A percentile compares a stretch with the other conserved stretches of the same genome.
phyloP scores from a whole-genome alignment of 1,140 invertebrate genomes.

The Pissodes strobi region DNA sequence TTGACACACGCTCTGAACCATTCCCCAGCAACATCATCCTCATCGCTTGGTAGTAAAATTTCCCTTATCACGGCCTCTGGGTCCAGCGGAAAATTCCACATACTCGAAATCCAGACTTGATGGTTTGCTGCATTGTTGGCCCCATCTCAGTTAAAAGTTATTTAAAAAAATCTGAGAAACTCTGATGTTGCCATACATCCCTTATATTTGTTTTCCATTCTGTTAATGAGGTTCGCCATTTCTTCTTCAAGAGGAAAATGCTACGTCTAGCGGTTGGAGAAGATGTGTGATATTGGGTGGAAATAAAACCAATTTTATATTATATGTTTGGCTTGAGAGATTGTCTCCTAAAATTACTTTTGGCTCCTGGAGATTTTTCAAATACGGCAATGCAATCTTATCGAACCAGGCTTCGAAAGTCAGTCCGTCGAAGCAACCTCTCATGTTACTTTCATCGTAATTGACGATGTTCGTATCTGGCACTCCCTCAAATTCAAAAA shows the following conservation, averaged over 20 bases:
- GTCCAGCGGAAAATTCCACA: not conserved
- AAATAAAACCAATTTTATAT: not conserved
- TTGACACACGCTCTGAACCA: too few species aligned
- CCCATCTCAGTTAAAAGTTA: not conserved
- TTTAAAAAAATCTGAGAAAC: not conserved
- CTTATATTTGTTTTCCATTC: too few species aligned
- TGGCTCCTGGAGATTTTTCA: not conserved
- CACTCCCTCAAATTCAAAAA: too few species aligned
- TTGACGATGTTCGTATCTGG: too few species aligned
- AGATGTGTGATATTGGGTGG: not conserved
- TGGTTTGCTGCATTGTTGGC: not conserved
- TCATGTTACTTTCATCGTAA: too few species aligned
- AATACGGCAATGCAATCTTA: not conserved
- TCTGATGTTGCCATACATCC: not conserved
- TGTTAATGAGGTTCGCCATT: too few species aligned
- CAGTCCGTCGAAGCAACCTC: not conserved
- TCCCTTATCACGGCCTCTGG: not conserved
- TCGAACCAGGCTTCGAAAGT: not conserved
- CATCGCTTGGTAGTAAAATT: too few species aligned
- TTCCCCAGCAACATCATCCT: too few species aligned
- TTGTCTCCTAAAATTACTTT: too few species aligned
- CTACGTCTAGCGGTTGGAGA: not conserved
- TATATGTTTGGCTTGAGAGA: not conserved
- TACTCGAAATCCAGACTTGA: too few species aligned
- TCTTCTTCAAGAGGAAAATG: too few species aligned